Evolutionary conservation across 2,888 invertebrate genomes (phyloP).

Genomic region (Coelopa pilipes): DNA sequence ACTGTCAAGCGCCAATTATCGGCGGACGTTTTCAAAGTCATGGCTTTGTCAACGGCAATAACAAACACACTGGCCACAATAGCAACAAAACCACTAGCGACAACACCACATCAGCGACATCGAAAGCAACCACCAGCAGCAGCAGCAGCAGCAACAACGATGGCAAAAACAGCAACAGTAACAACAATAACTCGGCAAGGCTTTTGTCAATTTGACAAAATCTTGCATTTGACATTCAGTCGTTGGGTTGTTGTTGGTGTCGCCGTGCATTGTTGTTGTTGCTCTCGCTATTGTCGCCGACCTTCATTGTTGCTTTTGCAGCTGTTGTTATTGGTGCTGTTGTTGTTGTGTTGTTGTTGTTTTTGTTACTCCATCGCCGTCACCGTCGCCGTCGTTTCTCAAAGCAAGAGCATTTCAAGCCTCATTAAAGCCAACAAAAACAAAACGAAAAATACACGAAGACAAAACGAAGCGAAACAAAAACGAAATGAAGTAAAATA

Average conservation of each 20-base stretch:
- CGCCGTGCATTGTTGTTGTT: not conserved
- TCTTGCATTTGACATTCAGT: constrained; percentile 18
- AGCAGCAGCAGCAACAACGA: not conserved
- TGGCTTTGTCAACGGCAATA: not conserved
- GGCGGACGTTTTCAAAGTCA: not conserved
- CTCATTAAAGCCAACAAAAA: not conserved
- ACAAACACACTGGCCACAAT: not conserved
- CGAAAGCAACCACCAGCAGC: not conserved
- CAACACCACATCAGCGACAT: not conserved
- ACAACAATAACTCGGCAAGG: not conserved
- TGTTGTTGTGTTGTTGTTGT: too few relatives aligned
- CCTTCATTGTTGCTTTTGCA: too few relatives aligned
- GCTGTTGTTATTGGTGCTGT: too few relatives aligned
- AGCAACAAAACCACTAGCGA: not conserved
- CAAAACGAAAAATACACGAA: not conserved
- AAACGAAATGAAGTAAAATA: not conserved
- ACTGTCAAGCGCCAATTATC: too few relatives aligned
- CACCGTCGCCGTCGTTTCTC: not conserved
- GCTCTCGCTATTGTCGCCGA: not conserved
- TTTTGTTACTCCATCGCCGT: too few relatives aligned
- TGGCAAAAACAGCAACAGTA: not conserved
- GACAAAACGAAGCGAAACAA: not conserved
- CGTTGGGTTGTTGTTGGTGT: not conserved
- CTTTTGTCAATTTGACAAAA: not conserved
- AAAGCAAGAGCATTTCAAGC: constrained; percentile 2